Evolutionary conservation across 2,888 invertebrate genomes (phyloP).

Genomic region (Patella caerulea): DNA sequence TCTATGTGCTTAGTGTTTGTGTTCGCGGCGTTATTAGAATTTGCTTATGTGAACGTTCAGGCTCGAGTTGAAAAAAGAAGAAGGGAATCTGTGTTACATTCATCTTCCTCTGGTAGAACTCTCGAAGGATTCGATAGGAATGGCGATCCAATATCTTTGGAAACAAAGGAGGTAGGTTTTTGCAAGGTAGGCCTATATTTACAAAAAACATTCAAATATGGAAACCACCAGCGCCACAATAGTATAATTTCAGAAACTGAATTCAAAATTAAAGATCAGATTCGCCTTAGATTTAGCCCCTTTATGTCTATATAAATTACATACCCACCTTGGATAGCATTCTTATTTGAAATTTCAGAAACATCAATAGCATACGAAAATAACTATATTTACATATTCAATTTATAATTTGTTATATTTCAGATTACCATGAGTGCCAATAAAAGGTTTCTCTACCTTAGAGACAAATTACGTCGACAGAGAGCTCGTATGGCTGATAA

Average conservation of each 20-base stretch:
- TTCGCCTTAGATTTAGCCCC: too few relatives aligned
- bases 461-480: conserved; percentile 17
- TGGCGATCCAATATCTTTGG: neutral
- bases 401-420: neutral
- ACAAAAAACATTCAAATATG: too few relatives aligned
- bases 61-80: conserved; percentile 21
- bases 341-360: too few relatives aligned
- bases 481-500: conserved; percentile 36
- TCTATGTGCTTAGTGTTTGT: conserved; percentile 30
- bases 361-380: too few relatives aligned
- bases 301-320: too few relatives aligned
- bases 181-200: neutral
- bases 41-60: conserved; percentile 33
- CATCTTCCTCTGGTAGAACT: neutral
- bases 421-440: neutral
- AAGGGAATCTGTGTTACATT: conserved; percentile 14
- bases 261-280: too few relatives aligned
- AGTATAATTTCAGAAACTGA: too few relatives aligned
- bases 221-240: too few relatives aligned
- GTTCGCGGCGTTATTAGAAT: conserved; percentile 31
- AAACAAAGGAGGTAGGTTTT: neutral
- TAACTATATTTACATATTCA: too few relatives aligned
- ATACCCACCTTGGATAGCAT: too few relatives aligned
- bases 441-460: conserved; percentile 16
- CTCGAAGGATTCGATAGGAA: neutral